Percentiles rank a stretch among this genome's conserved stretches.
phyloP scores from a whole-genome alignment of 2,113 vertebrate species.

The Macrotis lagotis region DNA sequence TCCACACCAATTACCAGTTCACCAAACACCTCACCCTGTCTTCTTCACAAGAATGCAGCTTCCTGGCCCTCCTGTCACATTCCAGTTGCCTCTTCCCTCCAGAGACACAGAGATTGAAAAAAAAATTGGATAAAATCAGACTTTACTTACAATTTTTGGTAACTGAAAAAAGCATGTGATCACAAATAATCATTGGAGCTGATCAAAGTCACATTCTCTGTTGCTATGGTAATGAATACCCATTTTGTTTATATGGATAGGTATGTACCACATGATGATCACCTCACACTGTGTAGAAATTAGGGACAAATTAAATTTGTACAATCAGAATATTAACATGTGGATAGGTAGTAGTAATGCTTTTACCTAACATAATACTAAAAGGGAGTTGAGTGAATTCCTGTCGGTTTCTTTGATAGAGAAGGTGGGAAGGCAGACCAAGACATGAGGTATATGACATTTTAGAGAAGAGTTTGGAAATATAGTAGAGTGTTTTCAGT shows the following conservation, averaged over 20 bases:
- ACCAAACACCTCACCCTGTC: constrained; percentile 26
- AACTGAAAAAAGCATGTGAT: constrained; percentile 82
- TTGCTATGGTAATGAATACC: constrained; percentile 84
- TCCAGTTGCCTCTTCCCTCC: constrained; percentile 58
- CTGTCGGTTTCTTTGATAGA: constrained; percentile 67
- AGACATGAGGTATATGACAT: constrained; percentile 13
- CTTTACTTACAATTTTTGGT: constrained; percentile 79
- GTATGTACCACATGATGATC: constrained; percentile 83
- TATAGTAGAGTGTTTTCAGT: not conserved
- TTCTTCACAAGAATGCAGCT: constrained; percentile 40
- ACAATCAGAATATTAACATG: constrained; percentile 84
- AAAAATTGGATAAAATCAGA: constrained; percentile 78
- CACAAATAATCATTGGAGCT: constrained; percentile 86
- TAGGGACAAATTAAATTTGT: constrained; percentile 84
- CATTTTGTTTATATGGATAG: constrained; percentile 85
- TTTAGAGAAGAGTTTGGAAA: constrained; percentile 39
- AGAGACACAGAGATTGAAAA: constrained; percentile 63
- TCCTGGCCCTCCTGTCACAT: constrained; percentile 39
- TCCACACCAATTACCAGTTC: not conserved
- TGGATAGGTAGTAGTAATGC: not conserved
- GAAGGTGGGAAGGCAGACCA: not conserved
- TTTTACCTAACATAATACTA: constrained; percentile 27
- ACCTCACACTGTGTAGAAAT: constrained; percentile 81
- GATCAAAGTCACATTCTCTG: constrained; percentile 85
- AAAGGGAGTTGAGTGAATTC: constrained; percentile 67